A percentile compares a stretch with the other conserved stretches of the same genome.
phyloP scores from a whole-genome alignment of 2,113 vertebrate genomes.

The Alexandromys fortis region DNA sequence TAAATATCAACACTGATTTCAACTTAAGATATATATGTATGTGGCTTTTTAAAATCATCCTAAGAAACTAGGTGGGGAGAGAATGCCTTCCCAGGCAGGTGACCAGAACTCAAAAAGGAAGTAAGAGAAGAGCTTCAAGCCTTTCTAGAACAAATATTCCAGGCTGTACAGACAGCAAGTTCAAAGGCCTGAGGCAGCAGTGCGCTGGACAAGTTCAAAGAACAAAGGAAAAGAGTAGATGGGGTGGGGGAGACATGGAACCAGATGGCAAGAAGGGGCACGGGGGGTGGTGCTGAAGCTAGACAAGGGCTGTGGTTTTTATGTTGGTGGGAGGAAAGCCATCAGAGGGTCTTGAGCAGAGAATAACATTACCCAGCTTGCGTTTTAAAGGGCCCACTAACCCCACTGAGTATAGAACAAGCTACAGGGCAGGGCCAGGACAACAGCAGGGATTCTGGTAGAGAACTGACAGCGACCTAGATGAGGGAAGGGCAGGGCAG shows the following conservation, averaged over 20 bases:
- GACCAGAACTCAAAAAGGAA: background rate
- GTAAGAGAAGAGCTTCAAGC: background rate
- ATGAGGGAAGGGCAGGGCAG: background rate
- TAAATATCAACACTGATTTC: background rate
- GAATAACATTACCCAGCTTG: background rate
- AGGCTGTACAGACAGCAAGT: background rate
- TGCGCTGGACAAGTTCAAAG: background rate
- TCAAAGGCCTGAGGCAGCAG: background rate
- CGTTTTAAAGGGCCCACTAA: background rate
- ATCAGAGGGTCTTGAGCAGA: background rate
- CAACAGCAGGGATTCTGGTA: background rate
- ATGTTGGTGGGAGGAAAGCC: background rate
- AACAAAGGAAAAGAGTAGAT: background rate
- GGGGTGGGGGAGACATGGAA: rapidly evolving
- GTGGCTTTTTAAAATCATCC: background rate
- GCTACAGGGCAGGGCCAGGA: background rate
- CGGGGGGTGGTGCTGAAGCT: rapidly evolving
- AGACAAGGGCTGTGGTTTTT: background rate
- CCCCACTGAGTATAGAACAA: background rate
- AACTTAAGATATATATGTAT: background rate
- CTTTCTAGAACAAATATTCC: background rate
- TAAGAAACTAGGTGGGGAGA: background rate
- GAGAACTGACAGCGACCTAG: background rate
- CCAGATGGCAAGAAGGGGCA: background rate
- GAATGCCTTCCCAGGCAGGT: background rate